Evolutionary conservation across 2,888 invertebrate species (phyloP).

Genomic region (Drosophila subquinaria): DNA sequence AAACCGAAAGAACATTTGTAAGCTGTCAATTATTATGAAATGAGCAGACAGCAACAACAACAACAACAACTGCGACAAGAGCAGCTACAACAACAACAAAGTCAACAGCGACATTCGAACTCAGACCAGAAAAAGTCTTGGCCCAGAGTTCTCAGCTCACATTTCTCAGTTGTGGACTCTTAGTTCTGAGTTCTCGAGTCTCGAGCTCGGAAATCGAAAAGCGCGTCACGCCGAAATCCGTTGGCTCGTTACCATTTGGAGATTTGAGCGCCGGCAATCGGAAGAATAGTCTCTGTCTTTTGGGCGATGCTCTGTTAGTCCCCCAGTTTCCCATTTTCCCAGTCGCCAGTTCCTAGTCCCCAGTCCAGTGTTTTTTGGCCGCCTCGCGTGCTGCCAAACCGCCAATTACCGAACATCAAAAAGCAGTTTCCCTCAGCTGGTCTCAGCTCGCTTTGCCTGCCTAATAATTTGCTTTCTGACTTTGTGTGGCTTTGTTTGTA

Average conservation of each 20-base stretch:
- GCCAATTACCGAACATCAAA: slow-evolving; percentile 81
- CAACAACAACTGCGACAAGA: slow-evolving; percentile 20
- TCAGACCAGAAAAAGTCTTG: slow-evolving; percentile 28
- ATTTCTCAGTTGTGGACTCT: slow-evolving; percentile 1
- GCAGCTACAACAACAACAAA: slow-evolving; percentile 28
- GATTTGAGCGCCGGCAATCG: slow-evolving; percentile 69
- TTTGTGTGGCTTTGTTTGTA: slow-evolving; percentile 76
- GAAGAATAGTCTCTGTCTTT: slow-evolving; percentile 53
- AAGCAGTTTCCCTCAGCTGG: slow-evolving; percentile 73
- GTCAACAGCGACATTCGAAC: slow-evolving; percentile 65
- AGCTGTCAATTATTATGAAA: slow-evolving; percentile 79
- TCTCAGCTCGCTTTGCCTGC: slow-evolving; percentile 51
- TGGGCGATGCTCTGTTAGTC: slow-evolving; percentile 38
- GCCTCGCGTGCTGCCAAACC: slow-evolving; percentile 81
- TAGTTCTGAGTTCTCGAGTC: slow-evolving; percentile 13
- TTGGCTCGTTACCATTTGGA: slow-evolving; percentile 74
- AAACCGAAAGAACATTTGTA: slow-evolving; percentile 76
- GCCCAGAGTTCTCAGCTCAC: slow-evolving; percentile 5
- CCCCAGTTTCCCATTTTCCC: slow-evolving; percentile 15
- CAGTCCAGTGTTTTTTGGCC: slow-evolving; percentile 42
- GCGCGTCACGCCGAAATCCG: slow-evolving; percentile 77
- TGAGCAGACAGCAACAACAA: slow-evolving; percentile 53
- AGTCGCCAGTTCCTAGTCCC: slow-evolving; percentile 3
- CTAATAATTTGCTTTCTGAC: slow-evolving; percentile 71
- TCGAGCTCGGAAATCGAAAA: slow-evolving; percentile 56